Percentiles rank a stretch among this genome's conserved stretches.
These are phyloP conservation scores for Petromus typicus DNA, from an alignment of 2,113 vertebrate species.

Conservation along the genomic window DNA sequence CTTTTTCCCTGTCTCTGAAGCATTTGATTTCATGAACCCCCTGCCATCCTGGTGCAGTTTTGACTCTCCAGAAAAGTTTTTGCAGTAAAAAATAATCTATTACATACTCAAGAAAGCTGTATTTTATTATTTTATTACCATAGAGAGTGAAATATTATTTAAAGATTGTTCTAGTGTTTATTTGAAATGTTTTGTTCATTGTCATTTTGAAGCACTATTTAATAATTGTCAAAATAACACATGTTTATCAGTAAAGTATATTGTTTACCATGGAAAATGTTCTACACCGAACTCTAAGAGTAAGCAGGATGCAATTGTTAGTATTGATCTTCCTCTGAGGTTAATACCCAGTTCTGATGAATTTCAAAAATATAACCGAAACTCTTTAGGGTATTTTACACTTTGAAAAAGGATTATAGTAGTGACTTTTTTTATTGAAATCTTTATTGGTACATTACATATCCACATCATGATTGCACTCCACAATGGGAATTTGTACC, in stretches of 20 bases:
- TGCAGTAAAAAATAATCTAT: background rate
- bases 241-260: background rate
- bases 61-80: background rate
- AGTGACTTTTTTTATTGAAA: no score
- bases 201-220: slow-evolving; percentile 35
- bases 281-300: background rate
- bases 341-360: background rate
- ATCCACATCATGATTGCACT: no score
- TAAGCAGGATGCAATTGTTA: background rate
- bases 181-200: background rate
- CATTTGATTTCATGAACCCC: background rate
- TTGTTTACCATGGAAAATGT: background rate
- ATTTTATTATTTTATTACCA: background rate
- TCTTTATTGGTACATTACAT: no score
- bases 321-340: background rate
- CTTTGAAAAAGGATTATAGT: background rate
- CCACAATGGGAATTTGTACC: no score
- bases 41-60: no score
- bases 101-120: background rate
- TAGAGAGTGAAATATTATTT: background rate
- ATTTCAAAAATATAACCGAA: slow-evolving; percentile 46
- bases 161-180: background rate
- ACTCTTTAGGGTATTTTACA: fast-evolving
- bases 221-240: background rate
- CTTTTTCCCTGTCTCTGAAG: background rate